Conservation (phyloP, 2,888 invertebrate genomes). For the Ecliptopera silaceata region DNA sequence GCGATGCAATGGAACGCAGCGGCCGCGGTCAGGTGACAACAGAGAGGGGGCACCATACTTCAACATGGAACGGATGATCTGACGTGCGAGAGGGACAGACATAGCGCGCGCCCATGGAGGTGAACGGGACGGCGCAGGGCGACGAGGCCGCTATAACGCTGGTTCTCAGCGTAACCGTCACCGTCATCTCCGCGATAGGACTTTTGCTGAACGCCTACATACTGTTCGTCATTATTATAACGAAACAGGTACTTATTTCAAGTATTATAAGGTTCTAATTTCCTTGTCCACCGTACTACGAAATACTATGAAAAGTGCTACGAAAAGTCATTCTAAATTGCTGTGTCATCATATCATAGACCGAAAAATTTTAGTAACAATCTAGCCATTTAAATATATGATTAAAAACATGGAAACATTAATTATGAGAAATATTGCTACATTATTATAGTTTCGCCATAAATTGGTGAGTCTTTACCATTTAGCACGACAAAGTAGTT, state of each 20-base stretch:
- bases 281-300: slow-evolving; percentile 10
- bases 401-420: too few species aligned
- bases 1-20: slow-evolving; percentile 76
- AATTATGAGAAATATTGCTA: too few species aligned
- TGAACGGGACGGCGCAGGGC: slow-evolving; percentile 74
- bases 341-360: too few species aligned
- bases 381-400: too few species aligned
- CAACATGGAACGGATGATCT: slow-evolving; percentile 55
- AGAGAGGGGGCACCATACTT: slow-evolving; percentile 36
- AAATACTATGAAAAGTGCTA: slow-evolving; percentile 20
- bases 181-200: slow-evolving; percentile 87
- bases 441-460: too few species aligned
- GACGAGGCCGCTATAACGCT: slow-evolving; percentile 85
- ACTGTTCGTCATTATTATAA: slow-evolving; percentile 87
- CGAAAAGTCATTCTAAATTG: background rate
- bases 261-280: background rate
- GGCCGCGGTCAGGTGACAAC: slow-evolving; percentile 72
- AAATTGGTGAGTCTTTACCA: too few species aligned
- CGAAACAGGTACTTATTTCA: slow-evolving; percentile 84
- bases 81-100: slow-evolving; percentile 49
- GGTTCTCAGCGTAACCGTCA: slow-evolving; percentile 86
- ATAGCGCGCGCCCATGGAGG: slow-evolving; percentile 57
- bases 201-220: slow-evolving; percentile 89
- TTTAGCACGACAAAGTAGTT: too few species aligned
- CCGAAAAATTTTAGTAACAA: too few species aligned